Percentiles rank a stretch among this genome's conserved stretches.
These are phyloP conservation scores for Myopa testacea DNA, from an alignment of 2,888 invertebrate species.

Conservation along the genomic window DNA sequence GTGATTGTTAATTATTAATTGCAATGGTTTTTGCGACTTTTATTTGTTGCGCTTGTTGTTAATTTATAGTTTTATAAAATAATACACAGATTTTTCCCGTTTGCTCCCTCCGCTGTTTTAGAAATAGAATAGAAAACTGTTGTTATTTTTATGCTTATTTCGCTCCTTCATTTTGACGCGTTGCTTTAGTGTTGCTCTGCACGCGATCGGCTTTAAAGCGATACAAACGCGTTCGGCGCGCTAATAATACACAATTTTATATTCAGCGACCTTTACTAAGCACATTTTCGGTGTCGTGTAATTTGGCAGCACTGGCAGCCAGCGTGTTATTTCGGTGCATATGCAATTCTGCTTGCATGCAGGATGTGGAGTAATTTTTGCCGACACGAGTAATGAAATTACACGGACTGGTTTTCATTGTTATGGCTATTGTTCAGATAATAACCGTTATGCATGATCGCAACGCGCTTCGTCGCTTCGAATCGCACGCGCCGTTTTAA, in stretches of 20 bases:
- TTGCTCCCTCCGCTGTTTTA: neutral
- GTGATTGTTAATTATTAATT: neutral
- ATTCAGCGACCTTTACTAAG: neutral
- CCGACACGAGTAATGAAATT: neutral
- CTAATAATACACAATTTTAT: slow-evolving; percentile 12
- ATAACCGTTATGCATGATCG: neutral
- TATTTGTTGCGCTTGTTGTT: neutral
- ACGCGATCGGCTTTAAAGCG: slow-evolving; percentile 17
- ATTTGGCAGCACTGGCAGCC: slow-evolving; percentile 18
- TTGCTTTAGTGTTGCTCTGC: neutral
- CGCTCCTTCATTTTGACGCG: neutral
- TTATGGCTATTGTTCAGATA: slow-evolving; percentile 1
- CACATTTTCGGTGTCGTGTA: neutral
- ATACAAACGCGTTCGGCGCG: slow-evolving; percentile 15
- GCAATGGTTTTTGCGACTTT: neutral
- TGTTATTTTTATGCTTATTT: neutral
- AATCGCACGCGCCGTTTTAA: neutral
- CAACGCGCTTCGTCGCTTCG: neutral
- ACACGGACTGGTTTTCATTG: neutral
- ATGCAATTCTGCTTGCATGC: neutral
- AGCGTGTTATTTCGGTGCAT: slow-evolving; percentile 5
- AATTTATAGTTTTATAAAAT: too few relatives aligned
- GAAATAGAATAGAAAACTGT: neutral
- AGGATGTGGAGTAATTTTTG: slow-evolving; percentile 14
- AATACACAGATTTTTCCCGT: neutral